These are phyloP conservation scores for Mus spicilegus DNA, from an alignment of 2,113 vertebrate species.

Conservation along the genomic window DNA sequence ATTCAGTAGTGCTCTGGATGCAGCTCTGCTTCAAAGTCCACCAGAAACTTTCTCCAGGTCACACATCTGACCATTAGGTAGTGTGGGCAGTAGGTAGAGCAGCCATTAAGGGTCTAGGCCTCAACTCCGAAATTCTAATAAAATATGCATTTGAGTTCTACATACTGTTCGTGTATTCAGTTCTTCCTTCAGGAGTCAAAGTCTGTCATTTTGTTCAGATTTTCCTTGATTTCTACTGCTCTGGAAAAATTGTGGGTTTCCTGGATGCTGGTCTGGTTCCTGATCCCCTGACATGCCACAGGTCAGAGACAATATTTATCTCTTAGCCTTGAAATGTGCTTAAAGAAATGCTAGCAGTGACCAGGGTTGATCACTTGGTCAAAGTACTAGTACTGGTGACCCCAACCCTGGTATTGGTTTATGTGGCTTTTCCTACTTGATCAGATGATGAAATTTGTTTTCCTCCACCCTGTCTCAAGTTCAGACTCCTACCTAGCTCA, in stretches of 20 bases:
- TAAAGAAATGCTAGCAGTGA: constrained; percentile 35
- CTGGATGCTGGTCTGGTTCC: neutral
- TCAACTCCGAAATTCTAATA: neutral
- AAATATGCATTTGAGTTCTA: neutral
- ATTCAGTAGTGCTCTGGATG: neutral
- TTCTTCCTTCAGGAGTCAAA: neutral
- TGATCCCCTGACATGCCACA: neutral
- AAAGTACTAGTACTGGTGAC: neutral
- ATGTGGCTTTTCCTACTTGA: neutral
- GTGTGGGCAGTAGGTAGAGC: neutral
- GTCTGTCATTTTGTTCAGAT: neutral
- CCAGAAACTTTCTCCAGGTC: neutral
- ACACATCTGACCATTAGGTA: neutral
- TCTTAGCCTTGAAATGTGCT: constrained; percentile 32
- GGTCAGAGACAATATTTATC: constrained; percentile 25
- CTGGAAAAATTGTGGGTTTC: neutral
- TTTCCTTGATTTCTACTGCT: neutral
- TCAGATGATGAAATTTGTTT: constrained; percentile 21
- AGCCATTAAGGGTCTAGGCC: neutral
- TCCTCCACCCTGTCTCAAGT: neutral
- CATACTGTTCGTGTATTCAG: neutral
- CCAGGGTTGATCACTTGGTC: neutral
- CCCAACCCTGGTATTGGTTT: neutral
- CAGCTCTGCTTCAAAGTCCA: neutral
- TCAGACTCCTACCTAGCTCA: neutral